A percentile compares a stretch with the other conserved stretches of the same genome.
These are phyloP conservation scores for Bombus breviceps DNA, from an alignment of 1,140 invertebrate species.

Conservation along the genomic window DNA sequence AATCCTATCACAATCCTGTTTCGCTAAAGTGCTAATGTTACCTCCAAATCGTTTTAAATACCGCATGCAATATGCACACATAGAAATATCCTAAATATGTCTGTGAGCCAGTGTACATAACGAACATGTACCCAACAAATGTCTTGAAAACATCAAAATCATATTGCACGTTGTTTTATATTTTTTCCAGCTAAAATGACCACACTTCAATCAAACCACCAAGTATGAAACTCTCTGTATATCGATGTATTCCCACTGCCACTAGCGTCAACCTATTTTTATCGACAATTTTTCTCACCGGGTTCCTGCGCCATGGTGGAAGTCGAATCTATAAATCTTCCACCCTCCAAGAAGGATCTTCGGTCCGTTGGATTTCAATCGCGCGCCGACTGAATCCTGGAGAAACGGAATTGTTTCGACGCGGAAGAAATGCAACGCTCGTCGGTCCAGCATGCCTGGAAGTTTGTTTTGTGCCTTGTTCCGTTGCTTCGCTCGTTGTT, in stretches of 20 bases:
- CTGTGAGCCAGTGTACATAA: too few species aligned
- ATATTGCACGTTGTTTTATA: too few species aligned
- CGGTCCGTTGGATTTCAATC: slow-evolving; percentile 30
- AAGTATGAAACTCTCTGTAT: not conserved
- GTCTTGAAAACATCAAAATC: too few species aligned
- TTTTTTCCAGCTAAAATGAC: not conserved
- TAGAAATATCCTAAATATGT: too few species aligned
- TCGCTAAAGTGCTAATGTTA: too few species aligned
- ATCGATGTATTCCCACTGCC: not conserved
- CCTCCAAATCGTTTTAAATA: too few species aligned
- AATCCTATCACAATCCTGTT: too few species aligned
- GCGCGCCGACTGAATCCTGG: not conserved
- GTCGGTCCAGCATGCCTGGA: slow-evolving; percentile 19
- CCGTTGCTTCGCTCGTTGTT: slow-evolving; percentile 5
- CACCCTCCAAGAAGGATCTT: not conserved
- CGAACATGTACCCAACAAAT: too few species aligned
- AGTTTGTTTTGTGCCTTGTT: slow-evolving; percentile 39
- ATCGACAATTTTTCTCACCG: not conserved
- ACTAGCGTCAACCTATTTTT: not conserved
- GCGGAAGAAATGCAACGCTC: slow-evolving; percentile 28
- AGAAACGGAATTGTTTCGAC: slow-evolving; percentile 30
- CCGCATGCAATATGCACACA: too few species aligned
- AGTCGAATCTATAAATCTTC: slow-evolving; percentile 15
- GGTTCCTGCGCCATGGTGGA: not conserved
- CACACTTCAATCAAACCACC: too few species aligned